Base-by-base conservation (phyloP, 2,888 invertebrate species). In the Alviniconcha strummeri region DNA sequence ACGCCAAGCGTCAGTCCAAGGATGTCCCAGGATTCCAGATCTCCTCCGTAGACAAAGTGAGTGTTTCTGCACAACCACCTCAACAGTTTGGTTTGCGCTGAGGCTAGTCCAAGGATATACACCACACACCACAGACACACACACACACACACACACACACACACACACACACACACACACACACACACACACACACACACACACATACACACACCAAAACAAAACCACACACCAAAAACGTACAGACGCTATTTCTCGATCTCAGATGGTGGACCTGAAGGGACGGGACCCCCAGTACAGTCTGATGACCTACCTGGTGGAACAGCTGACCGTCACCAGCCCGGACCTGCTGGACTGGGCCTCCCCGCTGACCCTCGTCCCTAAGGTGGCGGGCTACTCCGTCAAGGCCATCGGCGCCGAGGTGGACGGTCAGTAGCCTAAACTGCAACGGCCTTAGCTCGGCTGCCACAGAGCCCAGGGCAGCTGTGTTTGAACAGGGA, bases 21-120 rank as follows among this genome's bases (percentile, higher is more conserved):
- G 84, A 87, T 54, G 85, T 86, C 11, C 81, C 80, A 17, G 90
- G 90, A 0, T 90, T 90, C 84, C 89, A 89, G 82, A 75, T 90
- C 11, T 86, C 89, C 5, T 89, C 89, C n/a, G 80, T 90, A 17
- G 89, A 90, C n/a, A 89, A 90, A 87, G 90, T 90, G 84, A 67
- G 76, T 55, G 52, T 15, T n/a, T 19, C 36, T 6, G 6, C 36
- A 36, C 36, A 36, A 91, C 86, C 85, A 89, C 84, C 86, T 90
- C 77, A 90, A 90, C n/a, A n/a, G n/a, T n/a, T n/a, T n/a, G n/a
- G n/a, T n/a, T n/a, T 85, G 82, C 88, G n/a, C 64, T 85, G 86
- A 83, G 87, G 89, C 87, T 84, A 87, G 3, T 84, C 87, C 17
- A 85, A 84, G 56, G 84, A 87, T 54, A 36, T 3, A 36, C 36